Evolutionary conservation across 1,140 invertebrate genomes (phyloP), one percentile per base, ranked within the genome.

Genomic region (Coboldia fuscipes): DNA sequence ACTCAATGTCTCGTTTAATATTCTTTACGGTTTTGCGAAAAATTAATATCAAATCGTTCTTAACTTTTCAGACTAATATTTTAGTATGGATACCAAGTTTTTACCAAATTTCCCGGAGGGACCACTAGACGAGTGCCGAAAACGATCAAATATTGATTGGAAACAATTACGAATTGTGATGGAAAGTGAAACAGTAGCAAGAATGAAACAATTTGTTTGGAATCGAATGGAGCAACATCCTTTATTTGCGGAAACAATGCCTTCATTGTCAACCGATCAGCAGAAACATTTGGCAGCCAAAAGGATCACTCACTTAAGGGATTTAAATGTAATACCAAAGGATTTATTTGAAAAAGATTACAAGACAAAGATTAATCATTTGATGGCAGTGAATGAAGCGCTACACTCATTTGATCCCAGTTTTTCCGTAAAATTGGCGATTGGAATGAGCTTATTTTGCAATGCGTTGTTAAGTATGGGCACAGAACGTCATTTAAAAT

Each of bases 191-290:
- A 63, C 78, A 29, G 54, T 70, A 33, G 53, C 83, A 18, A 65
- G 65, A 51, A 67, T 75, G 34, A 80, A 80, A 63, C 78, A 81
- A 52, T 50, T 44, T 45, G 28, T 39, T 37, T 90, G 79, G 75
- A 65, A 70, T 17, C 70, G 69, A 4, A 49, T 94, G 22, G 71
- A 84, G 56, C 71, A 61, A n/a, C 78, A 89, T 52, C 75, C 82
- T 5, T 44, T 78, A 1, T 96, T 94, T 51, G 62, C 68, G 22
- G 59, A 63, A 41, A 45, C 57, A 16, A 47, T 51, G 3, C 56
- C 64, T 6, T 57, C 59, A n/a, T 62, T 68, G 9, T 57, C 65
- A 5, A 51, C 80, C n/a, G 77, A 86, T 36, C 78, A 90, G 46
- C 60, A 68, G 40, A 70, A 77, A 50, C 60, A 63, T 30, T 47